phyloP scores from a whole-genome alignment of 2,888 invertebrate genomes.

The Amiota communis region DNA sequence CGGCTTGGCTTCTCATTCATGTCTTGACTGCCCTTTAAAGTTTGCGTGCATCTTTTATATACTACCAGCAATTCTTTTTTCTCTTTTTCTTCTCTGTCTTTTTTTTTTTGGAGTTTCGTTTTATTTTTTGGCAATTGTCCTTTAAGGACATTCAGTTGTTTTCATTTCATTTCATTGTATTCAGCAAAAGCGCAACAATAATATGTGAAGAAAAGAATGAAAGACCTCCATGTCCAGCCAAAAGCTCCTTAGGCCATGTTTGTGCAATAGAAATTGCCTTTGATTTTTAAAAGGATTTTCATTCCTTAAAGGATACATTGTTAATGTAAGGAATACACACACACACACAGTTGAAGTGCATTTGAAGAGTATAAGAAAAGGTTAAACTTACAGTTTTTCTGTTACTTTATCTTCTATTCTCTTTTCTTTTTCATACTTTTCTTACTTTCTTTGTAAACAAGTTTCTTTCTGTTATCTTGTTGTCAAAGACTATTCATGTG shows the following conservation, averaged over 20 bases:
- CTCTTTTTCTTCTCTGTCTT: neutral
- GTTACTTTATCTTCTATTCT: neutral
- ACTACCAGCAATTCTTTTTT: no score
- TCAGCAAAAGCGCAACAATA: conserved; percentile 21
- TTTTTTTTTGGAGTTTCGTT: neutral
- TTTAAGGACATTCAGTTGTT: neutral
- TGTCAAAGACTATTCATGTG: neutral
- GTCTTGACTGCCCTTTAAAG: conserved; percentile 23
- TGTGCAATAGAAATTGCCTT: conserved; percentile 14
- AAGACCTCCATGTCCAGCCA: neutral
- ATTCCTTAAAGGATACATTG: neutral
- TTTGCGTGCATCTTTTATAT: neutral
- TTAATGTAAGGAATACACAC: neutral
- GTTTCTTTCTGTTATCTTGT: neutral
- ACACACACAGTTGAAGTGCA: no score
- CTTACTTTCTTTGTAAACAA: neutral
- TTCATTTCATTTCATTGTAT: neutral
- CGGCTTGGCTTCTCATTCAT: conserved; percentile 34
- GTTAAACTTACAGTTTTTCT: no score
- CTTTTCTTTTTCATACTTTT: neutral
- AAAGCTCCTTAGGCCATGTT: neutral
- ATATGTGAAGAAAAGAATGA: no score
- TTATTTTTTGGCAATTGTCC: neutral
- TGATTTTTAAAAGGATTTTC: neutral
- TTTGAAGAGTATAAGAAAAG: no score